These are phyloP conservation scores for Egretta garzetta DNA, from an alignment of 2,113 vertebrate species.

Conservation along the genomic window DNA sequence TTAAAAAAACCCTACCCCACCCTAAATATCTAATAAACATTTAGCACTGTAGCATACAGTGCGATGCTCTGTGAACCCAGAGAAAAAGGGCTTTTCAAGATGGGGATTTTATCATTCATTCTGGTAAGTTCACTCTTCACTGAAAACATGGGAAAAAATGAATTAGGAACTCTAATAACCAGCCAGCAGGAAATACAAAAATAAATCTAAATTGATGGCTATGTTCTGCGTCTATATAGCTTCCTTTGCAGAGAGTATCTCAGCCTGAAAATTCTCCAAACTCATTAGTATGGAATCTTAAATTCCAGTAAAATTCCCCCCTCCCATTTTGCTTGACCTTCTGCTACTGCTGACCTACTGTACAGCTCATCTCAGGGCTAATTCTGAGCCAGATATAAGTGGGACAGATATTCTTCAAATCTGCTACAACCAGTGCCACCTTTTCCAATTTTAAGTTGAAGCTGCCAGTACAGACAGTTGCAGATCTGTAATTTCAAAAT, in stretches of 20 bases:
- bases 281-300: slow-evolving; percentile 18
- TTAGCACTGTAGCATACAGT: neutral
- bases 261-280: neutral
- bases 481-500: slow-evolving; percentile 46
- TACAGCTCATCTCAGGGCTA: neutral
- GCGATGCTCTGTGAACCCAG: neutral
- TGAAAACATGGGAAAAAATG: slow-evolving; percentile 18
- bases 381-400: neutral
- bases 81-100: neutral
- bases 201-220: slow-evolving; percentile 6
- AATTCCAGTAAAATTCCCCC: neutral
- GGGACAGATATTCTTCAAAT: neutral
- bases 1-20: neutral
- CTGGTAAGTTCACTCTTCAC: neutral
- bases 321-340: slow-evolving; percentile 1
- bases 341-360: neutral
- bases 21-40: neutral
- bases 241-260: neutral
- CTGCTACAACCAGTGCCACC: neutral
- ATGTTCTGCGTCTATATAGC: neutral
- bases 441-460: neutral
- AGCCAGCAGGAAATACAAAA: slow-evolving; percentile 33
- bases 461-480: neutral
- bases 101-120: neutral
- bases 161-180: neutral